Base-by-base conservation (phyloP, 2,113 vertebrate species). In the Mesoclemmys tuberculata region DNA sequence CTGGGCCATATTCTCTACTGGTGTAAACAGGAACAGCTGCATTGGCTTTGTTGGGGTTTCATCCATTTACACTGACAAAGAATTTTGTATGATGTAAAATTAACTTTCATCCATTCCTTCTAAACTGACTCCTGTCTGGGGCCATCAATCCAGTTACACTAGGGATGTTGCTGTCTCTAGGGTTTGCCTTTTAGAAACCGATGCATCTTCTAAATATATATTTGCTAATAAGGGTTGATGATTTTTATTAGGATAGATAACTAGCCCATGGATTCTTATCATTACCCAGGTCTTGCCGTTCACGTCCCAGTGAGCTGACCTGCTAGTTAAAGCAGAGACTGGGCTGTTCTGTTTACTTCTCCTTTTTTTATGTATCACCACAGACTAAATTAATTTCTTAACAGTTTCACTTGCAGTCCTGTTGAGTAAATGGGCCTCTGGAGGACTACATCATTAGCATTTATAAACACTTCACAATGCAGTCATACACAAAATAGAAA, bases 381-480 rank as follows among this genome's bases (percentile, higher is more conserved):
- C 56, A 24, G 12, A 84, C 86, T 82, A 68, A 93, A 96, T 96
- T 46, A 93, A 92, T 94, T 97, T 92, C 88, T 93, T 55, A 46
- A 64, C 88, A 18, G 12, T 93, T 84, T 82, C 68, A 26, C 96
- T 95, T 88, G 80, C 48, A 86, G 96, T 68, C 71, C 74, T 85
- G 84, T 82, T 61, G 90, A 93, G 13, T 55, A 61, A 90, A 84
- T 24, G 22, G 64, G 79, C 88, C 90, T 89, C 95, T 75, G 86
- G 94, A 94, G 92, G 35, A 8, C 49, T 2, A 0, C 27, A 0
- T 85, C 91, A 24, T 95, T 96, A 97, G 71, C 46, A 1, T 22
- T 68, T 90, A 85, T 93, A 90, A 93, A 94, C 89, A 55, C 68
- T 92, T 86, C 68, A 48, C 14, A 79, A 3, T 21, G 2, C 0